phyloP scores from a whole-genome alignment of 2,113 vertebrate species.

The Elephantulus edwardii region DNA sequence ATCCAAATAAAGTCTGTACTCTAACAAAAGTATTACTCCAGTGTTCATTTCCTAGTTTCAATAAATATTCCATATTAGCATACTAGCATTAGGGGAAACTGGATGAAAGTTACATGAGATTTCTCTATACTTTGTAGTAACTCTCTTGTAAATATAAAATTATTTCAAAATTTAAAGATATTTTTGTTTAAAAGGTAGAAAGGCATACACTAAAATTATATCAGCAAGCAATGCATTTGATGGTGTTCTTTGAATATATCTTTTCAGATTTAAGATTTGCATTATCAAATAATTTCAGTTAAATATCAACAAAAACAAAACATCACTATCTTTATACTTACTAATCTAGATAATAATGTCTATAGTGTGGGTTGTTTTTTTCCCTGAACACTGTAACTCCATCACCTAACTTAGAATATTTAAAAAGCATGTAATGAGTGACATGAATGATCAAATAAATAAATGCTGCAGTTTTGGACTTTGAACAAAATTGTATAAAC shows the following conservation, averaged over 20 bases:
- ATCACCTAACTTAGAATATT: neutral
- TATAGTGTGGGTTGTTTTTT: neutral
- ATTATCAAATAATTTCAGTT: conserved; percentile 21
- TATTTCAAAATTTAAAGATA: conserved; percentile 3
- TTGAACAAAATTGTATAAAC: conserved; percentile 28
- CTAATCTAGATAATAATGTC: neutral
- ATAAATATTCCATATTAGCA: neutral
- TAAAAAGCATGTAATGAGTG: neutral
- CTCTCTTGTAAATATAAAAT: neutral
- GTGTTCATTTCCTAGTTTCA: neutral
- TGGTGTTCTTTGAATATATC: neutral
- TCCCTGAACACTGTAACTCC: neutral
- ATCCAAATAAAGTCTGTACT: neutral
- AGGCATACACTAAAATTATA: neutral
- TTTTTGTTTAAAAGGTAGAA: neutral
- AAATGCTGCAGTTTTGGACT: neutral
- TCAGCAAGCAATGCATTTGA: neutral
- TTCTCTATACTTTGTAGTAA: neutral
- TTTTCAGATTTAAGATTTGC: conserved; percentile 2
- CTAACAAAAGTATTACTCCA: neutral
- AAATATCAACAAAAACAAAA: neutral
- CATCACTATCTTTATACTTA: neutral
- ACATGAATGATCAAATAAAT: neutral
- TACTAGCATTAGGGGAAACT: neutral
- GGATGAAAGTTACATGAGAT: neutral